Percentiles rank a stretch among this genome's conserved stretches.
phyloP scores from a whole-genome alignment of 1,140 invertebrate species.

The Leptopilina clavipes region DNA sequence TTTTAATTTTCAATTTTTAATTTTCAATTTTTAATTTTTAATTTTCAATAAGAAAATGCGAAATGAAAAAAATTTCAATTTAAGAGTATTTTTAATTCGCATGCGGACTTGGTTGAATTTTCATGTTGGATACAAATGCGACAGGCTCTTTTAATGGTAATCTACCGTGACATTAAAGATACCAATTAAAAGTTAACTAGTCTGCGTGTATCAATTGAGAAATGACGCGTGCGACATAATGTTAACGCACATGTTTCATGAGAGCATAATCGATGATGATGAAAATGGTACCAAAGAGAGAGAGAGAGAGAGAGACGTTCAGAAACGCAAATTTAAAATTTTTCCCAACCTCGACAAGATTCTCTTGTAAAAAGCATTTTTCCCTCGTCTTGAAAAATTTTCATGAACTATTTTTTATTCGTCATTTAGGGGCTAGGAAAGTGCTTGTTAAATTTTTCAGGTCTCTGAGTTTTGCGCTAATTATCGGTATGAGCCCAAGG shows the following conservation, averaged over 20 bases:
- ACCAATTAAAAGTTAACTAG: slow-evolving; percentile 25
- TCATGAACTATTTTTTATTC: slow-evolving; percentile 13
- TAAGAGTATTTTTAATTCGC: not conserved
- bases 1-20: no score
- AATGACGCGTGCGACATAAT: slow-evolving; percentile 30
- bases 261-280: slow-evolving; percentile 19
- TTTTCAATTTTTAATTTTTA: no score
- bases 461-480: slow-evolving; percentile 23
- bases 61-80: not conserved
- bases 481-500: slow-evolving; percentile 26
- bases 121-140: not conserved
- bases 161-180: slow-evolving; percentile 27
- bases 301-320: no score
- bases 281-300: not conserved
- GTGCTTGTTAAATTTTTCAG: slow-evolving; percentile 30
- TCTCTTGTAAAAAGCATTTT: not conserved
- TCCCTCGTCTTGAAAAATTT: not conserved
- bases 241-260: slow-evolving; percentile 16
- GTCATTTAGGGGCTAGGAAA: not conserved
- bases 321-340: not conserved
- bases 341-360: not conserved
- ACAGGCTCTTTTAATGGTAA: not conserved
- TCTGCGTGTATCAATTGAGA: slow-evolving; percentile 27
- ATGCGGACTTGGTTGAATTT: not conserved
- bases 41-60: no score